Evolutionary conservation across 2,888 invertebrate species (phyloP), one percentile per base, ranked within the genome.

Genomic region (Sinhomidia bicolor): DNA sequence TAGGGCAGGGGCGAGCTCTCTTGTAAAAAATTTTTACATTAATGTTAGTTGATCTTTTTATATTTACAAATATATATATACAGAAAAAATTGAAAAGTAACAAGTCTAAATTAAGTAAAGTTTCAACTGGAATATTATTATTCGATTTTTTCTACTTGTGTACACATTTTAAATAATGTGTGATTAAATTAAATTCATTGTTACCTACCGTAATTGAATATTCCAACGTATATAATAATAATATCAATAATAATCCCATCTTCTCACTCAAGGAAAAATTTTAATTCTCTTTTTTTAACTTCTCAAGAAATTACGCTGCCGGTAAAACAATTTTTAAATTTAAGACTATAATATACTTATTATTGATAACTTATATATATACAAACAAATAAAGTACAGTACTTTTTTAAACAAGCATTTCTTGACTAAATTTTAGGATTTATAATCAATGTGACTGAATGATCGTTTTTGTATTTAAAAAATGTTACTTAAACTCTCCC

Each of bases 371-470:
- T 65, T 62, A 1, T 62, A 29, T 29, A 32, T n/a, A n/a, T n/a
- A n/a, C n/a, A n/a, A n/a, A n/a, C n/a, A n/a, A n/a, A n/a, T n/a
- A 65, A 65, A 0, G 7, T 29, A 65, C 17, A 32, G 32, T 71
- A 71, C 71, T 71, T 44, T 71, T 71, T 44, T 41, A 44, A 36
- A 71, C 4, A 32, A 65, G 32, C 26, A 71, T 71, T 54, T 82
- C 36, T 54, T 81, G n/a, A 44, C n/a, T 17, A 44, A 41, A 71
- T 71, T 71, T 71, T 71, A 41, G 9, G 1, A 79, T 81, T 71
- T 87, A 74, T 76, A 32, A 82, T 88, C 82, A 78, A 88, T 83
- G 83, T 82, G 88, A 88, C 88, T 88, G 88, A 88, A 88, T 88
- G 82, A 83, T 78, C 20, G 87, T 74, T 85, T 57, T 60, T 20